Percentiles rank a stretch among this genome's conserved stretches.
These are phyloP conservation scores for Acleris sparsana DNA, from an alignment of 2,888 invertebrate species.

Conservation along the genomic window DNA sequence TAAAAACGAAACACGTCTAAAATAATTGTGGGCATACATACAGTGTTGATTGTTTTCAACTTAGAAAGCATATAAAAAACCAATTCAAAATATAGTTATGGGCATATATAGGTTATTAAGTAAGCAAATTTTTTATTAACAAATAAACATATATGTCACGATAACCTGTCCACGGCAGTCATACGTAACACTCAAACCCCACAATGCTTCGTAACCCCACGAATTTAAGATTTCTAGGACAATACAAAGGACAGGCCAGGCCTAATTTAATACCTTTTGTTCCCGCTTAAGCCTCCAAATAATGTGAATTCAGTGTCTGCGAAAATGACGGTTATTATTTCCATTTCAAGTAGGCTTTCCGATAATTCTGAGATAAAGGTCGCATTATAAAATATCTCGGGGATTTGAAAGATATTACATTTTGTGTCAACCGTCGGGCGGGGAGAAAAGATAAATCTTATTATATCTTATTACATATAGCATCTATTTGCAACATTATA, in stretches of 20 bases:
- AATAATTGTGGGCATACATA: too few species aligned
- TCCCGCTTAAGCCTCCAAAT: neutral
- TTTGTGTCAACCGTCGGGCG: too few species aligned
- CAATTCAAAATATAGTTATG: too few species aligned
- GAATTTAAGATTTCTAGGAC: neutral
- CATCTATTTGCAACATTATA: too few species aligned
- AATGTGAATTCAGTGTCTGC: neutral
- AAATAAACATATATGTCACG: too few species aligned
- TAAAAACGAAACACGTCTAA: too few species aligned
- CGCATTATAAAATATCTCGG: neutral
- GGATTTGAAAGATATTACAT: neutral
- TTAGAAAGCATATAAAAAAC: too few species aligned
- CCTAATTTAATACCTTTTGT: slow-evolving; percentile 3
- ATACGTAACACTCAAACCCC: neutral
- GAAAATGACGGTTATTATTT: slow-evolving; percentile 8
- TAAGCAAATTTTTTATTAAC: too few species aligned
- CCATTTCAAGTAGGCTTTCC: slow-evolving; percentile 5
- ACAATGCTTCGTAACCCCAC: neutral
- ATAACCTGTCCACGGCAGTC: neutral
- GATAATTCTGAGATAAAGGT: neutral
- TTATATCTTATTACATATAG: too few species aligned
- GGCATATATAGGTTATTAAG: too few species aligned
- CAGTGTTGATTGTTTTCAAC: too few species aligned
- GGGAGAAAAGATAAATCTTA: too few species aligned
- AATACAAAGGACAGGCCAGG: slow-evolving; percentile 2